phyloP scores from a whole-genome alignment of 2,113 vertebrate species.

The Pipa parva region DNA sequence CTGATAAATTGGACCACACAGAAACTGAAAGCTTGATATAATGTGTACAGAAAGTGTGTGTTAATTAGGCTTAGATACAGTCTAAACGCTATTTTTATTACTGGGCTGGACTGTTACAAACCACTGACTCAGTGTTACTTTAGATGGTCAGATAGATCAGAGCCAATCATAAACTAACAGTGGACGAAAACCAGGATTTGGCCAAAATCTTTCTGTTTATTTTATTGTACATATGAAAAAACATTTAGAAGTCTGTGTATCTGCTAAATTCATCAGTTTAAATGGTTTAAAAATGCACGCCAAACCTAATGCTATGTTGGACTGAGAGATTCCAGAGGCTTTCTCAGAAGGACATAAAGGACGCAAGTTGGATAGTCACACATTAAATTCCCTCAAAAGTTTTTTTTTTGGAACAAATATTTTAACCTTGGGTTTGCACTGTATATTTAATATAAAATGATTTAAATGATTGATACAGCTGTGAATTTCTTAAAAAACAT shows the following conservation, averaged over 20 bases:
- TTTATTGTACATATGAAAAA: slow-evolving; percentile 33
- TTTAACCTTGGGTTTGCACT: too few species aligned
- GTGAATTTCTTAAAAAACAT: too few species aligned
- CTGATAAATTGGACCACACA: slow-evolving; percentile 12
- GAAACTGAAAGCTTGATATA: background rate
- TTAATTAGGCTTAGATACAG: background rate
- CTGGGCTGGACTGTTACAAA: background rate
- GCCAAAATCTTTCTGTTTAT: slow-evolving; percentile 13
- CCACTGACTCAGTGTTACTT: slow-evolving; percentile 9
- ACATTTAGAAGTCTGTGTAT: slow-evolving; percentile 25
- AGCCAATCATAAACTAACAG: slow-evolving; percentile 40
- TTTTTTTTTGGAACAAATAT: background rate
- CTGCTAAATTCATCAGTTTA: slow-evolving; percentile 34
- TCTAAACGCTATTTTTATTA: background rate
- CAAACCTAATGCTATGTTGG: slow-evolving; percentile 46
- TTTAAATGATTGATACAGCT: too few species aligned
- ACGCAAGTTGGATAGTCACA: background rate
- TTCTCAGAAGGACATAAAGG: background rate
- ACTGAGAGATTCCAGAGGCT: slow-evolving; percentile 34
- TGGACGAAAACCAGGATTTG: slow-evolving; percentile 35
- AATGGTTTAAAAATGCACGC: slow-evolving; percentile 41
- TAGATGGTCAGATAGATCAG: slow-evolving; percentile 21
- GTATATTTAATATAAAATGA: too few species aligned
- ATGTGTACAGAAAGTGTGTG: background rate
- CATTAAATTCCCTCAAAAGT: background rate